Evolutionary conservation across 2,888 invertebrate species (phyloP).

Genomic region (Ochropacha duplaris): DNA sequence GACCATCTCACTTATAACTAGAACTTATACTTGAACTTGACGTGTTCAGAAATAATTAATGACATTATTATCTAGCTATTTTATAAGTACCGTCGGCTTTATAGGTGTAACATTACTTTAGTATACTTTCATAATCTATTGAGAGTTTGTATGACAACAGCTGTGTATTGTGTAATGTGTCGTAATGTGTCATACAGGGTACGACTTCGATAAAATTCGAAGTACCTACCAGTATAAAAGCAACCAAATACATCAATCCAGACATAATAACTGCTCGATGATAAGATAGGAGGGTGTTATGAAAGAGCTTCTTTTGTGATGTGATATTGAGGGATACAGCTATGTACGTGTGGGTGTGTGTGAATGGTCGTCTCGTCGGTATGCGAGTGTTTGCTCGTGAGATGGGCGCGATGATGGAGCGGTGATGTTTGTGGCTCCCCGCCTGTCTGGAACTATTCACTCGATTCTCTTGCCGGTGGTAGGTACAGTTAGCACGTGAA

Average conservation of each 20-base stretch:
- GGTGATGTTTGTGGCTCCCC: slow-evolving; percentile 66
- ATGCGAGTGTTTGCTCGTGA: slow-evolving; percentile 66
- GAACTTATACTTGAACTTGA: too few relatives aligned
- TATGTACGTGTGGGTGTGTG: slow-evolving; percentile 19
- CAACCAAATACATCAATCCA: not conserved
- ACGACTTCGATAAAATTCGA: too few relatives aligned
- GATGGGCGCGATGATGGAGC: slow-evolving; percentile 64
- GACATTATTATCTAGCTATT: too few relatives aligned
- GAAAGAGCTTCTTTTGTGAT: not conserved
- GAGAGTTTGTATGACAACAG: too few relatives aligned
- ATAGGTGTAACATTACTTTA: too few relatives aligned
- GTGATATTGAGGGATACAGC: slow-evolving; percentile 8
- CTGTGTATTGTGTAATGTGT: too few relatives aligned
- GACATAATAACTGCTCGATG: not conserved
- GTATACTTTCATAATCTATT: too few relatives aligned
- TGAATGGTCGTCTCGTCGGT: slow-evolving; percentile 34
- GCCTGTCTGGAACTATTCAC: slow-evolving; percentile 63
- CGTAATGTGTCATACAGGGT: too few relatives aligned
- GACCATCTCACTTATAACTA: too few relatives aligned
- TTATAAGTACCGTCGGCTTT: too few relatives aligned
- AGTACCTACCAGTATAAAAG: not conserved
- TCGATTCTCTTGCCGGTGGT: slow-evolving; percentile 41
- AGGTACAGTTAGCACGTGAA: slow-evolving; percentile 28
- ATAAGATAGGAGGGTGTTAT: not conserved
- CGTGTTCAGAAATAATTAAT: too few relatives aligned